Base-by-base conservation (phyloP, 2,113 vertebrate species). In the Solea solea region DNA sequence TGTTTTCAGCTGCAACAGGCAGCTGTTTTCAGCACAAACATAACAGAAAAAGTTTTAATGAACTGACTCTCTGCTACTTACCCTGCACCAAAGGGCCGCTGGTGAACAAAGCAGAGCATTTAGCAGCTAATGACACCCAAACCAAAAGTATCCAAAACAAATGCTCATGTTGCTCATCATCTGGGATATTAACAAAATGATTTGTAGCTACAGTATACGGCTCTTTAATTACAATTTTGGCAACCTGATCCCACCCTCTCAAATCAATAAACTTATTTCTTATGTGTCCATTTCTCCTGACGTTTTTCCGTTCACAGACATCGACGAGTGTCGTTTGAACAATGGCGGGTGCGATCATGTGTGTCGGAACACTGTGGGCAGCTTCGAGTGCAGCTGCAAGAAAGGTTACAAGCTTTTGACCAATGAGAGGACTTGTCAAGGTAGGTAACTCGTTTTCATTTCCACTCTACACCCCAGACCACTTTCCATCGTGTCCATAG, bases 331-430 rank as follows among this genome's bases (percentile, higher is more conserved):
- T 64, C 94, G 95, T 51, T 89, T 97, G 72, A 97, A 96, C 93
- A 99, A 99, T 0, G 98, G 96, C 0, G 97, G 97, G 65, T 99
- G 98, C 14, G 98, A 98, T 86, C 98, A 99, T 69, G 95, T 98
- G 86, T 99, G 98, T 89, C 93, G 97, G 73, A 98, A 98, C 94
- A 98, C 97, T 0, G 97, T 98, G 83, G 97, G 97, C 83, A 98
- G 97, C 91, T 98, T 98, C 0, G 97, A 98, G 79, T 98, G 97
- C 95, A 97, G 97, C 94, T 98, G 97, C 92, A 97, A 94, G 92
- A 98, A 98, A 72, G 97, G 97, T 83, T 98, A 98, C 92, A 98
- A 98, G 80, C 94, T 98, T 72, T 94, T 99, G 88, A 98, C 98
- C 91, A 98, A 99, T 3, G 97, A 99, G 85, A 94, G 97, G 81